These are phyloP conservation scores for Mobula birostris DNA, from an alignment of 2,113 vertebrate species.

Conservation along the genomic window DNA sequence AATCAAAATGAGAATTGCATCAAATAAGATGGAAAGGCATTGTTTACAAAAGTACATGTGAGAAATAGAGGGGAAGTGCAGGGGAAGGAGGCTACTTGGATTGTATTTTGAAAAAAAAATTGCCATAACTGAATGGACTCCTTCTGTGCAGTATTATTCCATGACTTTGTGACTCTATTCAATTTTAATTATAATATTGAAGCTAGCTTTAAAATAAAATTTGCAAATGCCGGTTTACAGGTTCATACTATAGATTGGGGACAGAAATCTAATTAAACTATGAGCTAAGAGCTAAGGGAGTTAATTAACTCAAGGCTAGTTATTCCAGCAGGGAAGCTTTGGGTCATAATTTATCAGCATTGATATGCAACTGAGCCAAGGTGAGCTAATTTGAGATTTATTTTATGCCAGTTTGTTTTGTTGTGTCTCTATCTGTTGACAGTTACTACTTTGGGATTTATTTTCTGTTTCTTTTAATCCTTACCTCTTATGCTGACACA, in stretches of 20 bases:
- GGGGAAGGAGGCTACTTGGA: neutral
- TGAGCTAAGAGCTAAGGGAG: neutral
- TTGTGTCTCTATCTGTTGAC: neutral
- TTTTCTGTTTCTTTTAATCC: neutral
- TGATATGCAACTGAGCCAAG: neutral
- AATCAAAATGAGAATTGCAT: neutral
- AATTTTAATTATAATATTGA: constrained; percentile 8
- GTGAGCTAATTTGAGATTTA: constrained; percentile 16
- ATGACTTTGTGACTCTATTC: neutral
- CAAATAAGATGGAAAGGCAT: neutral
- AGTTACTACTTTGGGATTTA: neutral
- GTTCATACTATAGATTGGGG: neutral
- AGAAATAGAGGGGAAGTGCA: neutral
- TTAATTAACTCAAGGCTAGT: constrained; percentile 16
- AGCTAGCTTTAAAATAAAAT: neutral
- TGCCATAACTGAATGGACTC: no score
- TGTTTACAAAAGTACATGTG: neutral
- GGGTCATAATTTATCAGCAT: constrained; percentile 6
- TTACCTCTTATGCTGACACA: neutral
- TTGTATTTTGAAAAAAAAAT: no score
- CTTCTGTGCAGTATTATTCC: neutral
- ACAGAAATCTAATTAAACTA: constrained; percentile 33
- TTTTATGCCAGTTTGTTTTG: constrained; percentile 6
- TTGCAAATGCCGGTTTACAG: neutral
- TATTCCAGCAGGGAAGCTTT: neutral